Conservation (phyloP, 2,113 vertebrate species). For the Paedocypris sp. region DNA sequence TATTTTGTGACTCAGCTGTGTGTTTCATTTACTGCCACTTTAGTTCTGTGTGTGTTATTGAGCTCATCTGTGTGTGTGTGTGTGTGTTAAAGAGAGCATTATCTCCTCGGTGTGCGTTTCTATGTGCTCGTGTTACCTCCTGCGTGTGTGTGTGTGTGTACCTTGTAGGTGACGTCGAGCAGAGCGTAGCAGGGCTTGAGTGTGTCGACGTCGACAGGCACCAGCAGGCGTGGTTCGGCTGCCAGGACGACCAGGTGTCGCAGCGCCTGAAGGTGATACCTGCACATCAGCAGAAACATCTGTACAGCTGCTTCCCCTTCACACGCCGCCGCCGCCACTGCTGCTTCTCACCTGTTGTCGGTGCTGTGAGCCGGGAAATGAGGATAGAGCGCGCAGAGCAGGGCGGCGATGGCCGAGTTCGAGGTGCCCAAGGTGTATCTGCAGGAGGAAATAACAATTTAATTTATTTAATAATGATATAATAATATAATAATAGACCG, state of each 20-base stretch:
- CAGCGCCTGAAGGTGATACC: conserved; percentile 93
- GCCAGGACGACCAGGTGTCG: conserved; percentile 88
- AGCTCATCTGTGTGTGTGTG: too few species aligned
- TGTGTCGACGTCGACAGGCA: conserved; percentile 87
- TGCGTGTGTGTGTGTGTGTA: too few species aligned
- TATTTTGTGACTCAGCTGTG: too few species aligned
- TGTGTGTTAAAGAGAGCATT: too few species aligned
- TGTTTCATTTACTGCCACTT: too few species aligned
- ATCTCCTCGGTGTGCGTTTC: too few species aligned
- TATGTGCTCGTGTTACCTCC: too few species aligned
- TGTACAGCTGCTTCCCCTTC: neutral
- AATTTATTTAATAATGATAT: too few species aligned
- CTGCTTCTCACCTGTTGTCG: conserved; percentile 75
- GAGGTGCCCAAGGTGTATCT: conserved; percentile 93
- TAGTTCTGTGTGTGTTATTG: too few species aligned
- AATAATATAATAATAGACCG: too few species aligned
- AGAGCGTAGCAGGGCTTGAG: conserved; percentile 86
- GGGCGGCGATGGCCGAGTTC: conserved; percentile 89
- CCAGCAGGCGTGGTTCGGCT: conserved; percentile 83
- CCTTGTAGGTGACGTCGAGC: conserved; percentile 93
- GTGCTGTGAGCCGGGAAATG: conserved; percentile 96
- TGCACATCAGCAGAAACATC: conserved; percentile 40
- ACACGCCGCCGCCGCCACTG: too few species aligned
- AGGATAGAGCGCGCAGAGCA: conserved; percentile 91
- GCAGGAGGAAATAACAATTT: too few species aligned